Percentiles rank a stretch among this genome's conserved stretches.
Evolutionary conservation across 2,888 invertebrate species (phyloP).

Genomic region (Orthonychiurus folsomi): DNA sequence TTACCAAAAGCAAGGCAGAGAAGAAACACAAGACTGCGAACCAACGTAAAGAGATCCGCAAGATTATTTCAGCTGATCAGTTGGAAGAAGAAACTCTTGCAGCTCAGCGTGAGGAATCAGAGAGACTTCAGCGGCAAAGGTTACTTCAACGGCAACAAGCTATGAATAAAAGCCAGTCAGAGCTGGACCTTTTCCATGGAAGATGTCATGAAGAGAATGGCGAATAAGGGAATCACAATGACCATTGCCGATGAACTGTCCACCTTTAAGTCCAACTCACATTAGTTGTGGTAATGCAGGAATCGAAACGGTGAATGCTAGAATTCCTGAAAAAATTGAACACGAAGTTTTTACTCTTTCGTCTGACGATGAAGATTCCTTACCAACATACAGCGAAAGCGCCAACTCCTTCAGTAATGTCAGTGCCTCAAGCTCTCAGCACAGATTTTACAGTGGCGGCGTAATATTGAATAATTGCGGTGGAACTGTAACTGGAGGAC

Average conservation of each 20-base stretch:
- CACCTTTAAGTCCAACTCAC: background rate
- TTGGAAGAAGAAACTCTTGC: slow-evolving; percentile 83
- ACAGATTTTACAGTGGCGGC: background rate
- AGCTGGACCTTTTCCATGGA: slow-evolving; percentile 16
- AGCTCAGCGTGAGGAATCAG: slow-evolving; percentile 87
- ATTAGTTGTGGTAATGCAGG: background rate
- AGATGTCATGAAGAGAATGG: slow-evolving; percentile 4
- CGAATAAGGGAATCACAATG: slow-evolving; percentile 2
- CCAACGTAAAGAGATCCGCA: slow-evolving; percentile 74
- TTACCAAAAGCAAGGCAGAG: slow-evolving; percentile 41
- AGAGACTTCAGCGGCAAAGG: slow-evolving; percentile 48
- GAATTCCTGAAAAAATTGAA: slow-evolving; percentile 1
- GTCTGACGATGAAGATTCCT: slow-evolving; percentile 34
- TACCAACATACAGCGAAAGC: background rate
- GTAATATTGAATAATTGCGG: slow-evolving; percentile 12
- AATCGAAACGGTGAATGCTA: background rate
- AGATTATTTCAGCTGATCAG: slow-evolving; percentile 87
- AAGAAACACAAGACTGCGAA: slow-evolving; percentile 29
- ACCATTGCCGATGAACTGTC: background rate
- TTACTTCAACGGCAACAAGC: slow-evolving; percentile 42
- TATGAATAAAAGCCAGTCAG: slow-evolving; percentile 29
- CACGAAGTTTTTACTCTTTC: slow-evolving; percentile 30
- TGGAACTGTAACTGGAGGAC: slow-evolving; percentile 10
- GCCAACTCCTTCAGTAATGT: background rate
- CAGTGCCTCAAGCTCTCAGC: background rate